These are phyloP conservation scores for Aldabrachelys gigantea DNA, from an alignment of 2,113 vertebrate genomes.

Conservation along the genomic window DNA sequence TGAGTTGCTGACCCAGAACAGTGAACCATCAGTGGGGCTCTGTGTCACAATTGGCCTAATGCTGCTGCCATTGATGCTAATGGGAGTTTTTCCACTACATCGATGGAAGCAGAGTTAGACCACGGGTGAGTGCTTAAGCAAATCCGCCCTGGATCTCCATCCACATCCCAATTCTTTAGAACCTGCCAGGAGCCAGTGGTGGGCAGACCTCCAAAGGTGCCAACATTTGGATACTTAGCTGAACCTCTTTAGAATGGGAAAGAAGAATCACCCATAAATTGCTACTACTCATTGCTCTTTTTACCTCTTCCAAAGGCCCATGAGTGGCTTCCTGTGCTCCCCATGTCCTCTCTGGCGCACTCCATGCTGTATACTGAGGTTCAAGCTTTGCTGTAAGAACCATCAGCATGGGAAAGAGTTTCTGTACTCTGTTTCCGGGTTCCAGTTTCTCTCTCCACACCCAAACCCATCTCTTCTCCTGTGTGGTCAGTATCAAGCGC, in stretches of 20 bases:
- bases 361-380: not conserved
- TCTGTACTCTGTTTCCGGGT: fast-evolving
- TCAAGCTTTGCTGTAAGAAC: not conserved
- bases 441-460: not conserved
- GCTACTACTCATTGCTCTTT: too few relatives aligned
- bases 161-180: not conserved
- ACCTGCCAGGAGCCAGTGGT: not conserved
- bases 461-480: not conserved
- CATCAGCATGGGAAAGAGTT: not conserved
- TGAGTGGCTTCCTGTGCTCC: not conserved
- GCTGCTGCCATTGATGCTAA: not conserved
- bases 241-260: not conserved
- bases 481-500: not conserved
- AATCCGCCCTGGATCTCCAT: not conserved
- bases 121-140: not conserved
- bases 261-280: not conserved
- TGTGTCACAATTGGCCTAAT: not conserved
- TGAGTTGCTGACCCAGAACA: too few relatives aligned
- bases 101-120: not conserved
- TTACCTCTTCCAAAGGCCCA: not conserved
- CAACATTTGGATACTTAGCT: not conserved
- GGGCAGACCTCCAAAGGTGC: not conserved
- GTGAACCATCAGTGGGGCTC: not conserved
- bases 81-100: not conserved
- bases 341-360: not conserved